phyloP scores from a whole-genome alignment of 2,113 vertebrate genomes.

The Lepus americanus region DNA sequence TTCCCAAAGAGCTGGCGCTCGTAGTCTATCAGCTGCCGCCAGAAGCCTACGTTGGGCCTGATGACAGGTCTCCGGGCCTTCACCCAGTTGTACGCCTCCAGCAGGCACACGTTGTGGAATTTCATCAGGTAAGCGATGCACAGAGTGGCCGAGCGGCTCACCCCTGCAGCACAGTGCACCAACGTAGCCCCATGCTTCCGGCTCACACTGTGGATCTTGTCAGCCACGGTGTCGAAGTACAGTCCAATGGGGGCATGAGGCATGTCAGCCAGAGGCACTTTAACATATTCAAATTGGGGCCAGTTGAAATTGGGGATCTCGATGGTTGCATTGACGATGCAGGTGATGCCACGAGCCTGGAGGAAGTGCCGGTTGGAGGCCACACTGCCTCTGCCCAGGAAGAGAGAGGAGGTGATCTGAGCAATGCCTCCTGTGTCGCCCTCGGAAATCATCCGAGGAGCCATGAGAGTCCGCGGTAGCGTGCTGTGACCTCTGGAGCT shows the following conservation, averaged over 20 bases:
- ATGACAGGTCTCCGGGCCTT: conserved; percentile 96
- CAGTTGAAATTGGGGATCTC: conserved; percentile 99
- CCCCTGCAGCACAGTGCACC: conserved; percentile 97
- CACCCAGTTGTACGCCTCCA: conserved; percentile 98
- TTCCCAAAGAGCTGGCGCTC: conserved; percentile 98
- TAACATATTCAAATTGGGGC: conserved; percentile 97
- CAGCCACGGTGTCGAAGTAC: conserved; percentile 97
- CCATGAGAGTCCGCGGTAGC: conserved; percentile 91
- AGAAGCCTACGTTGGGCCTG: conserved; percentile 97
- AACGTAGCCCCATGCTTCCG: conserved; percentile 95
- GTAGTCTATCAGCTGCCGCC: conserved; percentile 98
- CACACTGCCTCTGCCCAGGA: conserved; percentile 96
- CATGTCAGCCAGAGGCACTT: conserved; percentile 97
- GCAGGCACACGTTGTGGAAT: conserved; percentile 94
- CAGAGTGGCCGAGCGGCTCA: conserved; percentile 97
- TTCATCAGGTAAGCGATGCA: conserved; percentile 99
- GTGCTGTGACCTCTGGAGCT: conserved; percentile 95
- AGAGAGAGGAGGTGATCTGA: conserved; percentile 97
- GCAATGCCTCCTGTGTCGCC: conserved; percentile 94
- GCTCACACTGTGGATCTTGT: conserved; percentile 97
- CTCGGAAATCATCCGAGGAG: conserved; percentile 94
- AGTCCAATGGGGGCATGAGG: conserved; percentile 96
- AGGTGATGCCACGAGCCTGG: conserved; percentile 96
- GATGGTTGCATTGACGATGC: conserved; percentile 97
- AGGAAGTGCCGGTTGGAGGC: conserved; percentile 97